Evolutionary conservation across 2,797 vertebrate species (phyloP), one percentile per base, ranked within the genome.

Genomic region (Parauchenoglanis punctatus): DNA sequence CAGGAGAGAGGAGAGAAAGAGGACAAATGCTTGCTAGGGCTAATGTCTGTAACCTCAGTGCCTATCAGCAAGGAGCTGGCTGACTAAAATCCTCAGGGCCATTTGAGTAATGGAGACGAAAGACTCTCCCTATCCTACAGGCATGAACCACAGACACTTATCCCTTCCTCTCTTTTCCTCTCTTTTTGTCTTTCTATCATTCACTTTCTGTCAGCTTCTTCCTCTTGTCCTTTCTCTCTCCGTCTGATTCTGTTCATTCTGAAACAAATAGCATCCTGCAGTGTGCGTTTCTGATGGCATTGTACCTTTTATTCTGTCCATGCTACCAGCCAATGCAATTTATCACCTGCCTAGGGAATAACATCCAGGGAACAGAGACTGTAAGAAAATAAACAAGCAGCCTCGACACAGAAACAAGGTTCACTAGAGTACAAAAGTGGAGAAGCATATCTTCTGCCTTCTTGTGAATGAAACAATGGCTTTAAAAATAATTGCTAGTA

Each of bases 91-190:
- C 68, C 80, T 87, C 76, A 86, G 76, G 70, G 83, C 20, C 85
- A 44, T 89, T 82, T 87, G 80, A 89, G 63, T 88, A 81, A 89
- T 86, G 65, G 70, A 89, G 85, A 90, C 88, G 70, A 83, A 87
- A 73, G 67, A 84, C 59, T 89, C 75, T 73, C 35, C 17, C 25
- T 56, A 23, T 61, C 78, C 75, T 61, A 75, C 77, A 65, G 86
- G 77, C 63, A 73, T 13, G 76, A 63, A 31, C 40, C 31, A 67
- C 31, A 25, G 56, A 31, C 40, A 80, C 58, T 86, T 85, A 86
- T 90, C 87, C 67, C 11, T 92, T 89, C 88, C 80, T 65, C 84
- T 89, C 63, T 81, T 81, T 90, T 31, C 31, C 31, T 31, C 31
- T 31, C 31, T 31, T 31, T 31, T 31, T 31, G 78, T 76, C 86